These are phyloP conservation scores for Dicycla oo DNA, from an alignment of 2,888 invertebrate genomes.

Conservation along the genomic window DNA sequence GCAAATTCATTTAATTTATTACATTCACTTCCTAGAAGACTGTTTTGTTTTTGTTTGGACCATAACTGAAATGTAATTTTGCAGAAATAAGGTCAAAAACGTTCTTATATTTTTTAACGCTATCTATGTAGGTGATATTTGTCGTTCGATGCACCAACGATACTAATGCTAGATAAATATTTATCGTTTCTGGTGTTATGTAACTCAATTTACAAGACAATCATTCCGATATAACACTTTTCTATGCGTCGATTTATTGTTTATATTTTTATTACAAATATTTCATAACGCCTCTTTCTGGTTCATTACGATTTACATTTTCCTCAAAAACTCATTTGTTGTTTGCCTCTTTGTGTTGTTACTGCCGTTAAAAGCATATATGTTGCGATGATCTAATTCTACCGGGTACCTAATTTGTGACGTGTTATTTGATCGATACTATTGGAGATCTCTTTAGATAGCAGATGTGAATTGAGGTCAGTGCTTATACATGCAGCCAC, in stretches of 20 bases:
- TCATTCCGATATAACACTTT: conserved; percentile 48
- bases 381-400: conserved; percentile 61
- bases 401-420: conserved; percentile 68
- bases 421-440: conserved; percentile 78
- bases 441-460: conserved; percentile 80
- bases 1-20: conserved; percentile 32
- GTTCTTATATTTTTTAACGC: conserved; percentile 32
- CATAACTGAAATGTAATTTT: conserved; percentile 31
- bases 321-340: conserved; percentile 33
- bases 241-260: conserved; percentile 41
- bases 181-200: conserved; percentile 69
- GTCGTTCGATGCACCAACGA: conserved; percentile 56
- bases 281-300: conserved; percentile 49
- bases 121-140: conserved; percentile 34
- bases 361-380: conserved; percentile 22
- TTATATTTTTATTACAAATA: conserved; percentile 50
- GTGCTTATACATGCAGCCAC: conserved; percentile 63
- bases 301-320: conserved; percentile 38
- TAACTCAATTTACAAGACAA: conserved; percentile 60
- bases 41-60: conserved; percentile 36
- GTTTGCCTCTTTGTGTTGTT: conserved; percentile 20
- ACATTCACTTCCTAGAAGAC: conserved; percentile 37
- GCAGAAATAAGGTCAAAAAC: conserved; percentile 32
- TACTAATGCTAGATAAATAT: conserved; percentile 65
- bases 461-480: conserved; percentile 77